phyloP scores from a whole-genome alignment of 2,888 invertebrate genomes.

The Hymenopus coronatus region DNA sequence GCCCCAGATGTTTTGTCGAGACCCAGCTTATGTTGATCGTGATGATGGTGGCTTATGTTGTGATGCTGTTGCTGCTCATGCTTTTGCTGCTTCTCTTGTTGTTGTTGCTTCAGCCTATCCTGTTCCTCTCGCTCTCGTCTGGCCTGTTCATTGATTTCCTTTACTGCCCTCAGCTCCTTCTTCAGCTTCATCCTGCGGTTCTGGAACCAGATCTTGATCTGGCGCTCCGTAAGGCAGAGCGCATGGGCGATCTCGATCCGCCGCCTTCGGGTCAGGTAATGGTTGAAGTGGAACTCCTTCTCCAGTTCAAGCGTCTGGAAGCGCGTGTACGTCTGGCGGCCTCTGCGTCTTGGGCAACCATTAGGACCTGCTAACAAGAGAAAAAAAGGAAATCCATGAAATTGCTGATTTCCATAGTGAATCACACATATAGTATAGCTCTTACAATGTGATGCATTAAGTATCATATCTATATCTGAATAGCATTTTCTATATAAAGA shows the following conservation, averaged over 20 bases:
- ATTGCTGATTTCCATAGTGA: not conserved
- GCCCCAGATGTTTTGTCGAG: slow-evolving; percentile 63
- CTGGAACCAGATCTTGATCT: slow-evolving; percentile 97
- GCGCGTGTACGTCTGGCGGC: slow-evolving; percentile 95
- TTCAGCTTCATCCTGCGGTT: slow-evolving; percentile 96
- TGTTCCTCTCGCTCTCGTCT: slow-evolving; percentile 89
- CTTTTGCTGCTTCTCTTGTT: slow-evolving; percentile 61
- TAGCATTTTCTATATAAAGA: too few species aligned
- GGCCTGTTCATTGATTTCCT: slow-evolving; percentile 93
- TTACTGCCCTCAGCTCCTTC: slow-evolving; percentile 90
- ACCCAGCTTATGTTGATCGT: slow-evolving; percentile 42
- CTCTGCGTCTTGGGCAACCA: slow-evolving; percentile 89
- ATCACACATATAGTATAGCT: too few species aligned
- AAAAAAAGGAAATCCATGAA: not conserved
- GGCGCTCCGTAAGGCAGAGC: slow-evolving; percentile 91
- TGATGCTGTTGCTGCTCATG: slow-evolving; percentile 56
- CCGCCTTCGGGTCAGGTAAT: slow-evolving; percentile 92
- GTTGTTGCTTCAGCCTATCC: slow-evolving; percentile 78
- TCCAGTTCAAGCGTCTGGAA: slow-evolving; percentile 97
- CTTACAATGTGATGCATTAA: too few species aligned
- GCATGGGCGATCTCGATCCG: slow-evolving; percentile 97
- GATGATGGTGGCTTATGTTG: slow-evolving; percentile 37
- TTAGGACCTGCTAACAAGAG: slow-evolving; percentile 74
- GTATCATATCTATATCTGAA: too few species aligned
- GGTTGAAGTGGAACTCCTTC: slow-evolving; percentile 98